Percentiles rank a stretch among this genome's conserved stretches.
Conservation (phyloP, 2,113 vertebrate genomes). For the Pelobates fuscus region DNA sequence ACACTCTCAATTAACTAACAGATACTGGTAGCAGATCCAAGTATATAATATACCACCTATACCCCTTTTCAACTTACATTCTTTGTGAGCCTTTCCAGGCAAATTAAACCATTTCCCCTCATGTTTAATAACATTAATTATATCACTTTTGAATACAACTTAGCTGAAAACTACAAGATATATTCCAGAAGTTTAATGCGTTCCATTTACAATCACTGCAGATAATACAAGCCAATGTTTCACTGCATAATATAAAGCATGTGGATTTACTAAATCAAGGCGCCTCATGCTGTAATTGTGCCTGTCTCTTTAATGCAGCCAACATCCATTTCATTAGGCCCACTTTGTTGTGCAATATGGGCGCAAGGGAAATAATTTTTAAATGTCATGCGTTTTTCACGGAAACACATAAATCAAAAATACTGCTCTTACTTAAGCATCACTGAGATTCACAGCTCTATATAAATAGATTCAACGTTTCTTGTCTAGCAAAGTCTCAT, state of each 20-base stretch:
- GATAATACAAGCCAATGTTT: too few species aligned
- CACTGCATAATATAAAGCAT: too few species aligned
- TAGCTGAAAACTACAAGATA: too few species aligned
- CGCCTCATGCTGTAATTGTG: too few species aligned
- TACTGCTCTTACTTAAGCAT: constrained; percentile 12
- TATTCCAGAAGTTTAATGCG: not conserved
- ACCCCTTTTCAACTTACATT: not conserved
- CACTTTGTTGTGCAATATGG: too few species aligned
- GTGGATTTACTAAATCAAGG: too few species aligned
- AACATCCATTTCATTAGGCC: too few species aligned
- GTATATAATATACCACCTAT: not conserved
- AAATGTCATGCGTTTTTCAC: not conserved
- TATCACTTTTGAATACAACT: too few species aligned
- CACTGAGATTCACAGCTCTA: not conserved
- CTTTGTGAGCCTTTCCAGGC: not conserved
- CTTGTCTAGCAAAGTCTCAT: constrained; percentile 11
- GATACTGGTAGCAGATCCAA: too few species aligned
- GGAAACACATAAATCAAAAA: constrained; percentile 24
- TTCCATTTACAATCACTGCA: too few species aligned
- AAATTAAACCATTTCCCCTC: not conserved
- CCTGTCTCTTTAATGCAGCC: too few species aligned
- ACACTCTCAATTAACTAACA: not conserved
- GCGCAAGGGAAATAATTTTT: too few species aligned
- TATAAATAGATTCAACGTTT: constrained; percentile 19
- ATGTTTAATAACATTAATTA: not conserved